Base-by-base conservation (phyloP, 2,888 invertebrate genomes). In the Zygaena filipendulae region DNA sequence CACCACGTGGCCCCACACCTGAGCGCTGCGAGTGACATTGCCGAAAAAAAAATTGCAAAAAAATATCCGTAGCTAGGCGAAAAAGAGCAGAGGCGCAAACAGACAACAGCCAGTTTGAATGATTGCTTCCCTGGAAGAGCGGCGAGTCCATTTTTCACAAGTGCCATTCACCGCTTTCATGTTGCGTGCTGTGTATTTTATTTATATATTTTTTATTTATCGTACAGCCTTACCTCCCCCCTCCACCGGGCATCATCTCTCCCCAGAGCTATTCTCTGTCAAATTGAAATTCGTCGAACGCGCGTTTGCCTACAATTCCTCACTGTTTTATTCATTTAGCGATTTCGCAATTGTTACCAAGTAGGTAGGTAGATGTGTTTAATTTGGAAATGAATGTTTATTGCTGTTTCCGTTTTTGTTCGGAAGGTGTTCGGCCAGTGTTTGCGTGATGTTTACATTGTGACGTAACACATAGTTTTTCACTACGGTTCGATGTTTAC, bases 111-210 rank as follows among this genome's bases (percentile, higher is more conserved):
- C 71, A 61, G 77, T 77, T 75, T 79, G 79, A 79, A 79, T 79
- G 79, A 79, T 79, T 74, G 77, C 74, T 77, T 77, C 75, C 63
- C 77, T 67, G 72, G 67, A 75, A 77, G 75, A 74, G 77, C 70
- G 75, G 72, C 70, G 69, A 75, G 79, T 79, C 79, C 79, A 79
- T 79, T 79, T 79, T 79, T 79, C 79, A 79, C 75, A 70, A 79
- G 79, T 79, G 79, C 75, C 75, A 79, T 79, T 79, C 75, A 67
- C 67, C 62, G 75, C 72, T 71, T 75, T 70, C 70, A 70, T 66
- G 67, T 67, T 67, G 57, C 62, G 68, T n/a, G 63, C 69, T 62
- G 59, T 69, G 59, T 75, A 67, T 72, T 47, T 49, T 49, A 68
- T 64, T 69, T 62, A 67, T 69, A 71, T 56, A 67, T 47, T 66